Percentiles rank a stretch among this genome's conserved stretches.
Conservation (phyloP, 1,140 invertebrate species). For the Euwallacea fornicatus region DNA sequence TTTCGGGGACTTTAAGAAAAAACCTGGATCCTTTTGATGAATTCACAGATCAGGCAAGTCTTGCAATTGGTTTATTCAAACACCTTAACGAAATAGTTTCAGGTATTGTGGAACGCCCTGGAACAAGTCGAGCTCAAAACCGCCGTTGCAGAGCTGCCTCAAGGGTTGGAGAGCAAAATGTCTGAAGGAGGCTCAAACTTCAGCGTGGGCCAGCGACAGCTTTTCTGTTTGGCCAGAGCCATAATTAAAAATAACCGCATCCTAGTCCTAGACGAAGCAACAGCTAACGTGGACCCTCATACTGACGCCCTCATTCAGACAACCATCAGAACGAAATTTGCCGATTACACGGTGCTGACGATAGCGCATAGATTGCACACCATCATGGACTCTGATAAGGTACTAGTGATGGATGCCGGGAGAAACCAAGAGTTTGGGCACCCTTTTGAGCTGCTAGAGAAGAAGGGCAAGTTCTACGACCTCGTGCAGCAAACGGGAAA, state of each 20-base stretch:
- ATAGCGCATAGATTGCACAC: constrained; percentile 72
- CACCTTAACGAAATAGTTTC: background rate
- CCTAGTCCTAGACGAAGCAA: constrained; percentile 71
- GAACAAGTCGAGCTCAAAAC: constrained; percentile 76
- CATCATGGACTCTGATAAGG: constrained; percentile 68
- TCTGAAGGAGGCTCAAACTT: constrained; percentile 62
- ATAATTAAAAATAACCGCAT: constrained; percentile 64
- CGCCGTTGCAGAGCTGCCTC: constrained; percentile 50
- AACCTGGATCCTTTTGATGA: constrained; percentile 84
- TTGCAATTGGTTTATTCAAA: background rate
- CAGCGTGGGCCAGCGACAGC: constrained; percentile 61
- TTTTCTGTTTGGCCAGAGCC: constrained; percentile 62
- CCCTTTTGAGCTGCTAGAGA: constrained; percentile 62
- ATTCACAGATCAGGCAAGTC: constrained; percentile 71
- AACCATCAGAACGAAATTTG: constrained; percentile 63
- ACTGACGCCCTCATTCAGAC: constrained; percentile 64
- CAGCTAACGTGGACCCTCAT: constrained; percentile 64
- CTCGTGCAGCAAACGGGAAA: constrained; percentile 68
- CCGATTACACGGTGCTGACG: constrained; percentile 69
- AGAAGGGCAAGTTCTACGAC: constrained; percentile 58
- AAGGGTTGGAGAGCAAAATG: constrained; percentile 57
- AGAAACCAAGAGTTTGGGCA: constrained; percentile 60
- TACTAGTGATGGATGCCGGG: constrained; percentile 62
- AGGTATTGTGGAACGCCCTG: constrained; percentile 77
- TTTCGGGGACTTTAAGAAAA: constrained; percentile 75